Evolutionary conservation across 2,888 invertebrate genomes (phyloP).

Genomic region (Zele albiditarsus): DNA sequence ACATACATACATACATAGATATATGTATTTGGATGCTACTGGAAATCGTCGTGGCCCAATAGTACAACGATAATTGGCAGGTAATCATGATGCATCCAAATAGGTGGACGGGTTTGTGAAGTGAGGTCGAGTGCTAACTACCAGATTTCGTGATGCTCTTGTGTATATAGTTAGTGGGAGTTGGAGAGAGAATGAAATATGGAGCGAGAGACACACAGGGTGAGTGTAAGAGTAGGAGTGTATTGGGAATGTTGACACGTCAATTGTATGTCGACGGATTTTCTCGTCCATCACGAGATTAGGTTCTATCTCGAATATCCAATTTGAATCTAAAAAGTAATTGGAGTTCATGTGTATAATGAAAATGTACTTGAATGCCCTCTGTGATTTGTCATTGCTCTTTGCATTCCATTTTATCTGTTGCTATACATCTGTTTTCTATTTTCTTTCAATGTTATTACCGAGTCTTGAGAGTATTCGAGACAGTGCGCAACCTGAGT

Average conservation of each 20-base stretch:
- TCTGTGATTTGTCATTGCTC: neutral
- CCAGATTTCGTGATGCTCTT: conserved; percentile 16
- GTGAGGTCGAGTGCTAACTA: conserved; percentile 30
- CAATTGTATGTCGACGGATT: conserved; percentile 19
- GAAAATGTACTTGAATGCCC: neutral
- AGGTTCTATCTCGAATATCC: neutral
- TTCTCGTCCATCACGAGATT: conserved; percentile 9
- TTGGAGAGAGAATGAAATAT: neutral
- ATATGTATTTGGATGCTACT: conserved; percentile 10
- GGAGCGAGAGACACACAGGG: neutral
- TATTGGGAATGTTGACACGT: conserved; percentile 24
- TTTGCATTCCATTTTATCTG: neutral
- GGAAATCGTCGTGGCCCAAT: conserved; percentile 42
- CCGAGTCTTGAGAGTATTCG: neutral
- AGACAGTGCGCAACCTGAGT: neutral
- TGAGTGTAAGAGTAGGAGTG: neutral
- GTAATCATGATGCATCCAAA: conserved; percentile 40
- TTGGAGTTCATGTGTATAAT: neutral
- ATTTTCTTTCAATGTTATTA: neutral
- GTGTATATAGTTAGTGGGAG: neutral
- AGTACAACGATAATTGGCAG: conserved; percentile 42
- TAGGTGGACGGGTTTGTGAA: neutral
- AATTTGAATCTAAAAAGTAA: neutral
- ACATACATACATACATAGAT: neutral
- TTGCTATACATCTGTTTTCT: neutral